Base-by-base conservation (phyloP, 2,888 invertebrate species). In the Dioctria linearis region DNA sequence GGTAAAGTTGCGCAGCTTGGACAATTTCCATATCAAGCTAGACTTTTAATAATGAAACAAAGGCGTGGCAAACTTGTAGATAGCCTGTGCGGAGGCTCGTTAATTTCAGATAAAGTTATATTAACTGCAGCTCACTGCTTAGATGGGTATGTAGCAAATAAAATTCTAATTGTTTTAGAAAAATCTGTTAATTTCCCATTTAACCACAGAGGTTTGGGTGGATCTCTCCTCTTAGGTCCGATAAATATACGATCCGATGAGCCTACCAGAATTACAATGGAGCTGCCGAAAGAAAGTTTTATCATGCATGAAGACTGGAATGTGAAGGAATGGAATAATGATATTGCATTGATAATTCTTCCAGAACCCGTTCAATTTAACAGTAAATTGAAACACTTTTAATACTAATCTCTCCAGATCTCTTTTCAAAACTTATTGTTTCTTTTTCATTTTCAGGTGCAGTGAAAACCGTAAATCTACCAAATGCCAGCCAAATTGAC, bases 91-190 rank as follows among this genome's bases (percentile, higher is more conserved):
- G 69, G 69, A 25, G 69, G 69, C 25, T 49, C 69, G 4, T 37
- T 69, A 4, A 9, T 69, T 9, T 69, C 69, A 11, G 25, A 49
- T 3, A 69, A 69, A 51, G 69, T 69, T 9, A 25, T 69, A 13
- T 37, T 69, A 11, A 69, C 69, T n/a, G 69, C 69, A 25, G 69
- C 69, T 37, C 69, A 69, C 5, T 69, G 69, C 51, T 8, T 69
- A 25, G 69, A 69, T 11, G 69, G 69, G 69, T 69, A 69, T 25
- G 37, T 5, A 4, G 4, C 5, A 9, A 9, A 1, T 43, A 4
- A 37, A 25, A 5, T 25, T 67, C 0, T 25, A 8, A 43, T 46
- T 67, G 3, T 3, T 8, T 11, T 46, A 4, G 37, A 69, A 69
- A 49, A 49, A 25, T 25, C 2, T 25, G 8, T 3, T 5, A 2